Evolutionary conservation across 2,888 invertebrate genomes (phyloP), one percentile per base, ranked within the genome.

Genomic region (Tortricodes alternella): DNA sequence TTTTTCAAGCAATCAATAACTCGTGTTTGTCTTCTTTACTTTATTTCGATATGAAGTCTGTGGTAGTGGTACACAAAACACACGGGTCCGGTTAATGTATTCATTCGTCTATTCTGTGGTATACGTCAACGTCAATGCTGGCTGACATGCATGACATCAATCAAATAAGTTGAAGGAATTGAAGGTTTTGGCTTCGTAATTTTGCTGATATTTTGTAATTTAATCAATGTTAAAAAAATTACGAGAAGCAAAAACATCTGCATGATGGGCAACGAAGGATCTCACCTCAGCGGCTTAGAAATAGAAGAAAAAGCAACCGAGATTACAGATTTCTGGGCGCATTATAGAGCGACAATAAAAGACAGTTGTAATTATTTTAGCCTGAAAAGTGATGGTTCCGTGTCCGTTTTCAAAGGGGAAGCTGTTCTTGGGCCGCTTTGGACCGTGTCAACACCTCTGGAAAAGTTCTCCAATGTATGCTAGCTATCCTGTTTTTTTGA

Each of bases 321-420:
- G 79, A 92, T 94, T 21, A 95, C 95, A 24, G 96, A 96, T 77
- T 95, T 95, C 78, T 96, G 96, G 96, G 91, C 92, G 34, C 95
- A 92, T 69, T 94, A 92, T 88, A 92, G 83, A 76, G 95, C 95
- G 2, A 92, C 82, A 52, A 89, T 94, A 50, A 89, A 86, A 46
- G 92, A 92, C 64, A 88, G 91, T 58, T 93, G 92, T 61, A 80
- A 85, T 62, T 88, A 90, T 74, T 91, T 91, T 63, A 87, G 90
- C 62, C 70, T 91, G 38, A 91, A 89, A 65, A 88, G 92, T 71
- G 91, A 92, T 66, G 93, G 93, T 48, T 92, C 91, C 37, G 89
- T 96, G 7, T 95, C 96, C 8, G 93, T 96, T 37, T 96, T 96
- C 73, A 93, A 95, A 70, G 94, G 95, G 43, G 95, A 96, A 83